Percentiles rank a stretch among this genome's conserved stretches.
Conservation (phyloP, 2,888 invertebrate genomes). For the Trissolcus japonicus region DNA sequence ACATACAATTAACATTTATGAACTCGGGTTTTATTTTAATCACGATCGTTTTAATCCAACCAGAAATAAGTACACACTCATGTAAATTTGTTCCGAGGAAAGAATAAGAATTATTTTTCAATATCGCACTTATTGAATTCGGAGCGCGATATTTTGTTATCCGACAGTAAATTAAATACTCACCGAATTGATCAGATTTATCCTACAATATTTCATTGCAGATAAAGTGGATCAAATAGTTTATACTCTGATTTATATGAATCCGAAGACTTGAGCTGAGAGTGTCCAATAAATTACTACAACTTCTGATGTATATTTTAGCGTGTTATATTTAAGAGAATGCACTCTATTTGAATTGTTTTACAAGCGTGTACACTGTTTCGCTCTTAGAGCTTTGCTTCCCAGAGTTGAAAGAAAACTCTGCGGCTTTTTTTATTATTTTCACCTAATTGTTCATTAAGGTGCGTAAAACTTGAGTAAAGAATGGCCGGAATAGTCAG, state of each 20-base stretch:
- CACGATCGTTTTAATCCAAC: neutral
- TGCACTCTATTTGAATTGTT: conserved; percentile 55
- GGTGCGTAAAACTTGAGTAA: conserved; percentile 41
- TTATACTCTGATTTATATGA: conserved; percentile 32
- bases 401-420: conserved; percentile 25
- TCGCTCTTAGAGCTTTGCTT: conserved; percentile 39
- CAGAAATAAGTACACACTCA: neutral
- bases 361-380: conserved; percentile 50
- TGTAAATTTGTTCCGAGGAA: too few relatives aligned
- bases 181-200: too few relatives aligned
- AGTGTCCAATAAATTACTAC: conserved; percentile 27
- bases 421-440: conserved; percentile 36
- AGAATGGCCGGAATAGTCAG: conserved; percentile 31
- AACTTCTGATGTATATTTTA: conserved; percentile 33
- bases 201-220: neutral
- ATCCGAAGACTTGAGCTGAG: conserved; percentile 12
- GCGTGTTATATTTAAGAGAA: conserved; percentile 45
- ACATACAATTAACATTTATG: conserved; percentile 28
- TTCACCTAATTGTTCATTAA: conserved; percentile 51
- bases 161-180: too few relatives aligned
- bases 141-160: too few relatives aligned
- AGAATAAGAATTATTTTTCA: too few relatives aligned
- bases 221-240: conserved; percentile 10
- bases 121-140: too few relatives aligned
- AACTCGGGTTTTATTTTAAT: neutral